These are phyloP conservation scores for Phalangium opilio DNA, from an alignment of 2,888 invertebrate genomes.

Conservation along the genomic window DNA sequence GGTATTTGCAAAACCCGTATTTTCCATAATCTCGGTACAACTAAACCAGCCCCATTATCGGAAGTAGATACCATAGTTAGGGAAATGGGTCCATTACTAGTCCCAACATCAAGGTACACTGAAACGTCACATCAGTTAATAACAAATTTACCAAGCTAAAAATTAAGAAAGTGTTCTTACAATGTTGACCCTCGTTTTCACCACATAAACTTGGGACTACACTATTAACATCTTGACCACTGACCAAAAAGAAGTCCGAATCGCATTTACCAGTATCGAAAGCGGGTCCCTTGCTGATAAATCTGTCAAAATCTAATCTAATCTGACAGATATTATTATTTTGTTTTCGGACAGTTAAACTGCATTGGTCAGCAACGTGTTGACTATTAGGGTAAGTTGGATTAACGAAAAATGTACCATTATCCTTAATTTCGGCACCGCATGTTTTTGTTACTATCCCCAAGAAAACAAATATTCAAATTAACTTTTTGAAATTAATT, in stretches of 20 bases:
- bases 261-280: constrained; percentile 11
- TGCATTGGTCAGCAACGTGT: constrained; percentile 7
- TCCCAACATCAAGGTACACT: constrained; percentile 19
- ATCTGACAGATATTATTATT: constrained; percentile 19
- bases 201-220: constrained; percentile 19
- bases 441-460: constrained; percentile 8
- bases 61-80: constrained; percentile 12
- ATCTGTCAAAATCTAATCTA: constrained; percentile 19
- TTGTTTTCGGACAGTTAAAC: constrained; percentile 12
- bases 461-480: background rate
- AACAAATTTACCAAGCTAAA: too few species aligned
- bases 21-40: constrained; percentile 17
- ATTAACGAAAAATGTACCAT: constrained; percentile 12
- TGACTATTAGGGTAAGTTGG: constrained; percentile 16
- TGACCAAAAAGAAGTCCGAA: constrained; percentile 14
- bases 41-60: constrained; percentile 3
- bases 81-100: constrained; percentile 16
- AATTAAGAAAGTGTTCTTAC: constrained; percentile 14
- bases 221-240: constrained; percentile 17
- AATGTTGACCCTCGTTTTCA: constrained; percentile 18
- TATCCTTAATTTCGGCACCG: constrained; percentile 8
- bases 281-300: constrained; percentile 15
- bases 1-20: constrained; percentile 19
- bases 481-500: too few species aligned
- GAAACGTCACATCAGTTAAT: too few species aligned